A percentile compares a stretch with the other conserved stretches of the same genome.
These are phyloP conservation scores for Podilymbus podiceps DNA, from an alignment of 2,113 vertebrate species.

Conservation along the genomic window DNA sequence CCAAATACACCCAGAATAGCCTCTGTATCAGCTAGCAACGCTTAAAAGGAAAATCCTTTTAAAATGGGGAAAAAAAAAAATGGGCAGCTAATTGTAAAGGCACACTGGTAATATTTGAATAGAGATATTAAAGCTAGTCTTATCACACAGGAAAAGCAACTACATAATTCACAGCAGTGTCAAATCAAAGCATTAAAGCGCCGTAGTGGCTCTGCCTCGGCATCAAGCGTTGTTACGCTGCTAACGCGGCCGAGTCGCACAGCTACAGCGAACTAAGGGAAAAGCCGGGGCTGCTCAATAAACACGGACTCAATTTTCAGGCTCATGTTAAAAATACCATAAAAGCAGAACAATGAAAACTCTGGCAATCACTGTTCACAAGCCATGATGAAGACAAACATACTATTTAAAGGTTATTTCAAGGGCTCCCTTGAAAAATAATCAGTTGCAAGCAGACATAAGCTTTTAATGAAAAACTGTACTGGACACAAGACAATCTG, in stretches of 20 bases:
- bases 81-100: background rate
- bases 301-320: rapidly evolving
- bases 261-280: background rate
- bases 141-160: background rate
- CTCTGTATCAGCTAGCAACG: background rate
- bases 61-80: background rate
- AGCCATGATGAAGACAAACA: rapidly evolving
- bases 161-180: background rate
- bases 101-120: background rate
- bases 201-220: rapidly evolving
- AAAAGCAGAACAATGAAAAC: background rate
- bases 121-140: background rate
- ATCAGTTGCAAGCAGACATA: background rate
- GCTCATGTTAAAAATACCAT: background rate
- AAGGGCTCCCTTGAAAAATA: background rate
- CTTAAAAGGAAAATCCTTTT: background rate
- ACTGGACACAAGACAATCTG: background rate
- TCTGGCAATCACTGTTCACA: background rate
- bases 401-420: background rate
- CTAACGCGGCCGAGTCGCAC: rapidly evolving
- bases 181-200: background rate
- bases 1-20: background rate
- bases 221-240: rapidly evolving
- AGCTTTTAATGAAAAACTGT: background rate
- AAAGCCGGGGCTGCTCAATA: background rate